Evolutionary conservation across 2,888 invertebrate genomes (phyloP).

Genomic region (Heliothis peltigera): DNA sequence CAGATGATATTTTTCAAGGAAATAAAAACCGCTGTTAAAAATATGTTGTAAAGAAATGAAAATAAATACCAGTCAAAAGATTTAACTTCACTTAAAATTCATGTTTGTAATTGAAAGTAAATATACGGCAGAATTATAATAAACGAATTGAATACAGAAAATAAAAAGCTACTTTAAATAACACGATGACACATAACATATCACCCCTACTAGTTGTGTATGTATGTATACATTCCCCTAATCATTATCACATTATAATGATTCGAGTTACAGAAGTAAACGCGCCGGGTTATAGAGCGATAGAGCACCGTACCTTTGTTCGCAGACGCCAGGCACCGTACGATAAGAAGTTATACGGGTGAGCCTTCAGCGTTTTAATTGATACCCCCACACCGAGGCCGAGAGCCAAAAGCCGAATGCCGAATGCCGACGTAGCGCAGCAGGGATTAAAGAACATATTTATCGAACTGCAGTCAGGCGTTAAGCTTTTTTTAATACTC

Average conservation of each 20-base stretch:
- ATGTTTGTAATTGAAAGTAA: too few species aligned
- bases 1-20: too few species aligned
- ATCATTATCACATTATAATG: neutral
- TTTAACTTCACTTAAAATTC: too few species aligned
- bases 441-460: conserved; percentile 51
- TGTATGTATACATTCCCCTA: neutral
- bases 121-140: too few species aligned
- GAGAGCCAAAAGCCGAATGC: conserved; percentile 37
- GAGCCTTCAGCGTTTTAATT: conserved; percentile 60
- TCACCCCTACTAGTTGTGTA: too few species aligned
- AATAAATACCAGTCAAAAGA: too few species aligned
- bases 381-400: conserved; percentile 46
- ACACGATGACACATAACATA: neutral
- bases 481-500: conserved; percentile 43
- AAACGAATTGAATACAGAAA: too few species aligned
- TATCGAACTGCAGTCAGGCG: conserved; percentile 39
- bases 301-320: conserved; percentile 57
- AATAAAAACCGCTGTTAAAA: too few species aligned
- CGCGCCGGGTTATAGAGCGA: conserved; percentile 16
- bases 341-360: conserved; percentile 63
- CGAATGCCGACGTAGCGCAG: conserved; percentile 35
- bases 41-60: too few species aligned
- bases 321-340: conserved; percentile 37
- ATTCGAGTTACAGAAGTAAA: conserved; percentile 43
- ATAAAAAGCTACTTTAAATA: neutral